Evolutionary conservation across 2,113 vertebrate species (phyloP), one percentile per base, ranked within the genome.

Genomic region (Emberiza fucata): DNA sequence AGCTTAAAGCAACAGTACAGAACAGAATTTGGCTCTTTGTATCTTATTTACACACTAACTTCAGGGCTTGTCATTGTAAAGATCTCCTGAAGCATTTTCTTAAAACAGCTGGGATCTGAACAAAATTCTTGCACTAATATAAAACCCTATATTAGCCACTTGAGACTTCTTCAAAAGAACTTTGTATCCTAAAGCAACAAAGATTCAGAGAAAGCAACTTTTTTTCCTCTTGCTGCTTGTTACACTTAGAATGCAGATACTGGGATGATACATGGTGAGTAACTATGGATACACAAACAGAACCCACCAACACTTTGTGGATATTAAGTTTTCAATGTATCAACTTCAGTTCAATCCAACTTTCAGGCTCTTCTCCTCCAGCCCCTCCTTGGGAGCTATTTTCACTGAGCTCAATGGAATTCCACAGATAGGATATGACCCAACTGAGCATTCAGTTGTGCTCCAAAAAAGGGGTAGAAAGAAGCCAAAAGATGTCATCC

Each of bases 271-370:
- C 1, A 5, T 63, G 90, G 20, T 2, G 3, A 78, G 65, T 90
- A 94, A 88, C 81, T 60, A 81, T 61, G 68, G 75, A 88, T 47
- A 94, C 17, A 5, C 27, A 85, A 94, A 90, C 71, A 94, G 53
- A 95, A 71, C 21, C 18, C 73, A 79, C n/a, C n/a, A 85, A 63
- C 20, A 45, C 59, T 51, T 76, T 50, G 33, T 76, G 53, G 39
- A 84, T 12, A 28, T 56, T 57, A 68, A 87, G 44, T 63, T 95
- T 93, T 81, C 45, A 76, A 76, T 82, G 56, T 72, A 82, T 71
- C 82, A 86, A 37, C 24, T 8, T 80, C 56, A 79, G 56, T 28
- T 91, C 48, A 51, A 63, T 63, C 65, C 88, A 92, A 18, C 15
- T 90, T 93, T 64, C 61, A 72, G 53, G 16, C 20, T 80, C 24